Base-by-base conservation (phyloP, 2,113 vertebrate genomes). In the Boleophthalmus pectinirostris region DNA sequence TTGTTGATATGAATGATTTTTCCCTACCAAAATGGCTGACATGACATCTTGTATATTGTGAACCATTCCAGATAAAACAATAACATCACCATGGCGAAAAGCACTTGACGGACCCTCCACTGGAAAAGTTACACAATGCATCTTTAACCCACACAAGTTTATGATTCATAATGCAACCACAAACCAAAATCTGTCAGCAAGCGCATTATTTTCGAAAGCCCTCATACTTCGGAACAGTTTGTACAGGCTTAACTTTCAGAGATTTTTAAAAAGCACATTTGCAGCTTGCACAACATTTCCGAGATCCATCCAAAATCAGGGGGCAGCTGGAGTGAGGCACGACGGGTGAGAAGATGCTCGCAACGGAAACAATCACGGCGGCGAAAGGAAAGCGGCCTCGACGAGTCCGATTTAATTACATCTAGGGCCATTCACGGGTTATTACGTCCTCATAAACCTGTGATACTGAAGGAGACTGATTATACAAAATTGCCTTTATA, bases 341-440 rank as follows among this genome's bases (percentile, higher is more conserved):
- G 29, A 47, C 20, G 45, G 47, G 25, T n/a, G 23, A 21, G n/a
- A 33, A 61, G 57, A 58, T 18, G 53, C 4, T 15, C 33, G 75
- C 38, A 15, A 16, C 14, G 23, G 15, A 11, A 24, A 53, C 47
- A 33, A 18, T 66, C 43, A 35, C 13, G 3, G 38, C 6, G 46
- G n/a, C 18, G 21, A 49, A 49, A 16, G 47, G 61, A 33, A 57
- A 70, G 64, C 20, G 13, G 21, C 79, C 6, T 15, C 25, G 71
- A 72, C 49, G 13, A 58, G 16, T 57, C 20, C 35, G 72, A 77
- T 72, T 60, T 66, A 65, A 80, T 72, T 24, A 78, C 73, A 51
- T 66, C 25, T 1, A 61, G 15, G 66, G 53, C 68, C 13, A 7
- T 75, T 77, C 38, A 63, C 16, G 38, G 68, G 63, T 79, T 51